These are phyloP conservation scores for Halictus rubicundus DNA, from an alignment of 1,140 invertebrate genomes.

Conservation along the genomic window DNA sequence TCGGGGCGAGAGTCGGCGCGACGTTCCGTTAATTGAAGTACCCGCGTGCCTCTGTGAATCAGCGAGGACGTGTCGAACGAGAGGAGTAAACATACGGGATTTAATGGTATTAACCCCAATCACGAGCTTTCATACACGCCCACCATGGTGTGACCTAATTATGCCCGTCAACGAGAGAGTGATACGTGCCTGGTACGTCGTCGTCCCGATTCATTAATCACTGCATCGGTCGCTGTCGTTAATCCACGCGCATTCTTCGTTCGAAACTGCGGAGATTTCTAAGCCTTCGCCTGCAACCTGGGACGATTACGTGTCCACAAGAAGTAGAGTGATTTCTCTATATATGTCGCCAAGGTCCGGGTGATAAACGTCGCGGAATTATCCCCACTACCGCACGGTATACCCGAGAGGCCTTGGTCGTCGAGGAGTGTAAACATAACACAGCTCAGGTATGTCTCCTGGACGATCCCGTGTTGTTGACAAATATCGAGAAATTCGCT, in stretches of 20 bases:
- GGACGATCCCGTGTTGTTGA: too few relatives aligned
- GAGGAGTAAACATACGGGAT: conserved; percentile 30
- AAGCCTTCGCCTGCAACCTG: too few relatives aligned
- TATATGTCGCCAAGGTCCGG: too few relatives aligned
- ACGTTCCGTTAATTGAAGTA: conserved; percentile 2
- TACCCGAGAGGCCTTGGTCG: too few relatives aligned
- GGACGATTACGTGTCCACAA: too few relatives aligned
- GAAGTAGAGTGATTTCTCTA: too few relatives aligned
- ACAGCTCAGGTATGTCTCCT: too few relatives aligned
- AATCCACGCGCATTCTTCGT: neutral
- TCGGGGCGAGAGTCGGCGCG: neutral
- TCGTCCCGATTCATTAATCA: neutral
- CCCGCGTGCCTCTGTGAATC: conserved; percentile 1
- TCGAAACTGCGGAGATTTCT: neutral
- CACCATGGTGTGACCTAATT: conserved; percentile 28
- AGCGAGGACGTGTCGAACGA: neutral
- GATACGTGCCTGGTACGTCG: conserved; percentile 3
- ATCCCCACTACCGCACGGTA: too few relatives aligned
- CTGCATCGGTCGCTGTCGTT: too few relatives aligned
- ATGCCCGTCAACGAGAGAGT: neutral
- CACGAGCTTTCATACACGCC: conserved; percentile 36
- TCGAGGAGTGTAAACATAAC: too few relatives aligned
- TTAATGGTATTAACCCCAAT: conserved; percentile 45
- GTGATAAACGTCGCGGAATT: too few relatives aligned
- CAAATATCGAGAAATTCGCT: too few relatives aligned